Conservation (phyloP, 2,113 vertebrate species). For the Phocoena sinus region DNA sequence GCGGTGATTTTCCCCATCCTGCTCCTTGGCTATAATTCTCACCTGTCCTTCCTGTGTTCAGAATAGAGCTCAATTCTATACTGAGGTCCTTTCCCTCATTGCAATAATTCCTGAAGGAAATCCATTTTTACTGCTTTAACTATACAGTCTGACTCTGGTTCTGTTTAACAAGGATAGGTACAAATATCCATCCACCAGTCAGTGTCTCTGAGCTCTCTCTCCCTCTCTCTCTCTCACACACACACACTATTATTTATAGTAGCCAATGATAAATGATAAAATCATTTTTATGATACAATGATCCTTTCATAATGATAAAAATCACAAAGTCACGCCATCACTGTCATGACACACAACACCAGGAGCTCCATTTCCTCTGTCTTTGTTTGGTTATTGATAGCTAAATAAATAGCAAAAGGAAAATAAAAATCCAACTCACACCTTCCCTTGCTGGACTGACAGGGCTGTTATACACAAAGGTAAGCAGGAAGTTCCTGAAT, state of each 20-base stretch:
- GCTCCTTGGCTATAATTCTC: rapidly evolving
- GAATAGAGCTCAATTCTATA: not conserved
- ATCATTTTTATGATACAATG: rapidly evolving
- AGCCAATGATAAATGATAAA: rapidly evolving
- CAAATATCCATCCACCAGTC: rapidly evolving
- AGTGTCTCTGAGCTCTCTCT: not conserved
- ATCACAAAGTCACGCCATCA: rapidly evolving
- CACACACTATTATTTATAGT: rapidly evolving
- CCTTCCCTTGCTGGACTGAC: not conserved
- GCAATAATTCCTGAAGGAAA: not conserved
- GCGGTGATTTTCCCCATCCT: not conserved
- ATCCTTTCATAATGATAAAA: not conserved
- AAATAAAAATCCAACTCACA: rapidly evolving
- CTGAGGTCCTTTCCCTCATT: rapidly evolving
- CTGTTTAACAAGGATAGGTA: not conserved
- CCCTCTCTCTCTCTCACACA: not conserved
- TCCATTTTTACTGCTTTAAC: not conserved
- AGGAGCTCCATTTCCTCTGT: rapidly evolving
- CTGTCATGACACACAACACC: rapidly evolving
- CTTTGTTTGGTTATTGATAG: not conserved
- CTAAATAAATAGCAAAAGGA: not conserved
- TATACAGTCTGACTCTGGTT: rapidly evolving
- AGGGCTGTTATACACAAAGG: rapidly evolving
- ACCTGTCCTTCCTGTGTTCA: not conserved
- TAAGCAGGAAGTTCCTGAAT: too few relatives aligned